Evolutionary conservation across 2,888 invertebrate genomes (phyloP), one percentile per base, ranked within the genome.

Genomic region (Athalia circularis): DNA sequence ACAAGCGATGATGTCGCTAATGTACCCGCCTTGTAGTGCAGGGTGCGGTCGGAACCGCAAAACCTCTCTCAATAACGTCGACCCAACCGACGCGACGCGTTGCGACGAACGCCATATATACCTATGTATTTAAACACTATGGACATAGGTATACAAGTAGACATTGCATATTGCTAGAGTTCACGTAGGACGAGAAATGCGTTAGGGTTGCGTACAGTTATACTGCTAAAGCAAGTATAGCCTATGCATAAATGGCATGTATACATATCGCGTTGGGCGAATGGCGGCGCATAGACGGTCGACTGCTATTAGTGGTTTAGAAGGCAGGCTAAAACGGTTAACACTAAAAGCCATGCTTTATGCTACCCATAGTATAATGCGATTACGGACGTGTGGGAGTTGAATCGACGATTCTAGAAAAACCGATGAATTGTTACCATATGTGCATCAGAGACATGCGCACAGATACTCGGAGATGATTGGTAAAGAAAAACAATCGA

Each of bases 221-320:
- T 11, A 7, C 8, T 7, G 13, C 13, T 48, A 65, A 48, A 48
- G 65, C 47, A 48, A 2, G 29, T 29, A 29, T 29, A 54, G 54
- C 3, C 54, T 54, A n/a, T n/a, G 54, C n/a, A 54, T n/a, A 11
- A 4, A 11, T 8, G 54, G 54, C 29, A 29, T 29, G 54, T 8
- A 29, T 6, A 29, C 50, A 45, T 65, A 65, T 65, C 13, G n/a
- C 7, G 43, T 43, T 64, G 45, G 52, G 52, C 52, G 52, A 9
- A 11, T 52, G 52, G 54, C 8, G 54, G 54, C 54, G 54, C 54
- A 54, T 8, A 68, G 52, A 29, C 59, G 57, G 72, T 57, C 72
- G 72, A 61, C 72, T 84, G 83, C 81, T 80, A 81, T 84, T 83
- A 82, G 80, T 80, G 81, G 82, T 82, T 81, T 65, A 70, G 77